These are phyloP conservation scores for Trypoxylus dichotomus DNA, from an alignment of 1,140 invertebrate species.

Conservation along the genomic window DNA sequence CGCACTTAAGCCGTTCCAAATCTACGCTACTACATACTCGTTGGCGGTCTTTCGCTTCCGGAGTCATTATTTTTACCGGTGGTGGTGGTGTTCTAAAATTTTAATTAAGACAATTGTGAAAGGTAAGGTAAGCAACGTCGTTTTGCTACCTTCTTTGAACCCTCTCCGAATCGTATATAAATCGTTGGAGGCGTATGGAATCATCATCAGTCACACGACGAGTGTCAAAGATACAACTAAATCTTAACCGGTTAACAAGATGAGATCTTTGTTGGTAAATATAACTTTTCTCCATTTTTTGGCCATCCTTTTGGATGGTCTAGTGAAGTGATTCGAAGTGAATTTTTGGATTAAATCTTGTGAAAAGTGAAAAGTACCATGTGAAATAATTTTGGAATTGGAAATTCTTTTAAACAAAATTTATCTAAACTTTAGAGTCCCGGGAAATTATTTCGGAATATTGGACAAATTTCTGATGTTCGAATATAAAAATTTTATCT, in stretches of 20 bases:
- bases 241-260: neutral
- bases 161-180: conserved; percentile 8
- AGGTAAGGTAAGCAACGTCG: neutral
- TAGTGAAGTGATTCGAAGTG: neutral
- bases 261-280: conserved; percentile 9
- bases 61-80: neutral
- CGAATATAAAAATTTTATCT: no score
- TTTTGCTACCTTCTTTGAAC: neutral
- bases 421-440: no score
- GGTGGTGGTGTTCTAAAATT: conserved; percentile 19
- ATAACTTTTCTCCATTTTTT: neutral
- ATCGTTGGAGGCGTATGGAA: neutral
- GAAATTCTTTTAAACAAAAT: no score
- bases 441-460: no score
- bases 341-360: neutral
- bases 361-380: neutral
- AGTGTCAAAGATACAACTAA: neutral
- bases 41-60: neutral
- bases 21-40: neutral
- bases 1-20: neutral
- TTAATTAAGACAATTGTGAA: conserved; percentile 18
- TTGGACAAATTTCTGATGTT: no score
- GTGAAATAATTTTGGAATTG: no score
- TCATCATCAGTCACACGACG: neutral
- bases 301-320: neutral